Evolutionary conservation across 2,113 vertebrate genomes (phyloP), one percentile per base, ranked within the genome.

Genomic region (Penelope pileata): DNA sequence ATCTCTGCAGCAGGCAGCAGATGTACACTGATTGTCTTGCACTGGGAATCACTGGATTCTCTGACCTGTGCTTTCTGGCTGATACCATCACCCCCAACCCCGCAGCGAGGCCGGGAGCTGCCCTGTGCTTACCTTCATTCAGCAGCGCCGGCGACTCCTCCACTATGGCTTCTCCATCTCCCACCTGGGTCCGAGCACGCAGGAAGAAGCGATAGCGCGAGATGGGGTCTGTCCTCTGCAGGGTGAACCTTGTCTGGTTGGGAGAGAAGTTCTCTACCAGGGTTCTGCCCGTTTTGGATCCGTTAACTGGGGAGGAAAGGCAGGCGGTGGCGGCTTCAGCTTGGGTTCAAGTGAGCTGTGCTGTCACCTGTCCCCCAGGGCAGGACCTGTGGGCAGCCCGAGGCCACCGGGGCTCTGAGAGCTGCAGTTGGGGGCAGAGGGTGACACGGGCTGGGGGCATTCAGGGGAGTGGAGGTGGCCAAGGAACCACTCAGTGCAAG

Each of bases 101-200:
- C 7, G 1, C 1, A 3, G 70, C 47, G 40, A 21, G 38, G 62
- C 42, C 32, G 7, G 58, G 9, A 7, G 38, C 77, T 23, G 23
- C 11, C 12, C 47, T 29, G 38, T 74, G 84, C 98, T 90, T 98
- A 99, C 99, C 99, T 98, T 99, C 99, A 2, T 99, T 99, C 18
- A 98, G 75, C 53, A 98, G 97, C 30, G 98, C 97, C 3, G 99
- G 98, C 0, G 99, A 99, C 62, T 99, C 99, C 91, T 98, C 97
- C 4, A 97, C 94, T 53, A 97, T 81, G 6, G 96, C 38, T 72
- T 99, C 98, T 74, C 99, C 99, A 4, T 98, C 93, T 45, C 99
- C 99, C 97, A 99, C 98, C 97, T 99, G 98, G 2, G 99, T 99
- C 84, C 98, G 98, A 30, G 99, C 99, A 1, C 98, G 98, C 94